These are phyloP conservation scores for Drusus annulatus DNA, from an alignment of 1,140 invertebrate genomes.

Conservation along the genomic window DNA sequence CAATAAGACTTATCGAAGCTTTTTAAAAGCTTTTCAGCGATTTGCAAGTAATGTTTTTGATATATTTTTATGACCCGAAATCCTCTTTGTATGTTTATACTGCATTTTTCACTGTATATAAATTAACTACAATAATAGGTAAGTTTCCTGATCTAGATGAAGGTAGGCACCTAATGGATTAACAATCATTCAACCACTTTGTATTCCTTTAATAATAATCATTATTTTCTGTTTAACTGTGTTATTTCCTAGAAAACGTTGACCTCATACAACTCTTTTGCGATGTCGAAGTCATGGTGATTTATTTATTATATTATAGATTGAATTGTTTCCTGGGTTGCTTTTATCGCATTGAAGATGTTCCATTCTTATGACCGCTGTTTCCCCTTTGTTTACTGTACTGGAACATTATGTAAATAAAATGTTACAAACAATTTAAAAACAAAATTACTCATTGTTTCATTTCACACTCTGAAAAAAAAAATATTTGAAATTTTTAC, in stretches of 20 bases:
- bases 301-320: slow-evolving; percentile 15
- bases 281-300: not conserved
- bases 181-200: too few species aligned
- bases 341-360: slow-evolving; percentile 10
- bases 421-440: slow-evolving; percentile 52
- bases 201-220: too few species aligned
- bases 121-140: too few species aligned
- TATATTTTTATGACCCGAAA: slow-evolving; percentile 4
- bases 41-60: slow-evolving; percentile 7
- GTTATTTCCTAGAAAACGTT: too few species aligned
- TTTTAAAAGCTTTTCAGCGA: slow-evolving; percentile 32
- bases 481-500: too few species aligned
- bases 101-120: slow-evolving; percentile 24
- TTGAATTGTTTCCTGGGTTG: slow-evolving; percentile 24
- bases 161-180: too few species aligned
- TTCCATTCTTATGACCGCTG: slow-evolving; percentile 44
- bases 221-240: too few species aligned
- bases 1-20: slow-evolving; percentile 12
- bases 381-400: slow-evolving; percentile 54
- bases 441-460: not conserved
- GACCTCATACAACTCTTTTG: not conserved
- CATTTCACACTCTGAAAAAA: too few species aligned
- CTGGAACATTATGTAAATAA: slow-evolving; percentile 55
- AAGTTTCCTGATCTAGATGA: too few species aligned
- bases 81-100: slow-evolving; percentile 28